Percentiles rank a stretch among this genome's conserved stretches.
phyloP scores from a whole-genome alignment of 2,888 invertebrate species.

The Miltochrista miniata region DNA sequence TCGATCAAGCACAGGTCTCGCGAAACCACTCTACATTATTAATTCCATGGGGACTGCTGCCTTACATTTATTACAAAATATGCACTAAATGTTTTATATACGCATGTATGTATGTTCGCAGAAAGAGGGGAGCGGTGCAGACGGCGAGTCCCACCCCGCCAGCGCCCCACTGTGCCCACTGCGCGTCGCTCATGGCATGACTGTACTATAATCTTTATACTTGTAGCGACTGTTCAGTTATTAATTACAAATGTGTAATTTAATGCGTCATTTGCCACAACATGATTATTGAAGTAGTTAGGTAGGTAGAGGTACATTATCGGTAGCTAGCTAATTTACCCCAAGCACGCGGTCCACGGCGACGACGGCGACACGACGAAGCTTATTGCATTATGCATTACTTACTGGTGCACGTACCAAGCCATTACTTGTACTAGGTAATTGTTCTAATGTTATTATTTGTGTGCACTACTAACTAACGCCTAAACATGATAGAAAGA shows the following conservation, averaged over 20 bases:
- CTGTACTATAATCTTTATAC: background rate
- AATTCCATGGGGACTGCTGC: no score
- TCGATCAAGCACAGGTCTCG: no score
- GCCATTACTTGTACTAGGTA: background rate
- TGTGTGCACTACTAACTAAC: background rate
- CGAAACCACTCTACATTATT: background rate
- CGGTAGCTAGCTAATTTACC: background rate
- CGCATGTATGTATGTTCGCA: background rate
- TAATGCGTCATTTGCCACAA: slow-evolving; percentile 10
- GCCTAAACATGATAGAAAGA: background rate
- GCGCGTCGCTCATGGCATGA: slow-evolving; percentile 3
- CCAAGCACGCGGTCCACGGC: background rate
- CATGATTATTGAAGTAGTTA: background rate
- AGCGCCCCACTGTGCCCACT: background rate
- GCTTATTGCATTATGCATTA: slow-evolving; percentile 9
- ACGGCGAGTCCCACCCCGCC: no score
- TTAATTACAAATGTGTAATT: background rate
- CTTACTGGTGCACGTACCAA: background rate
- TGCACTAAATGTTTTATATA: background rate
- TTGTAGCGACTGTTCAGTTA: background rate
- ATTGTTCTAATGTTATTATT: slow-evolving; percentile 4
- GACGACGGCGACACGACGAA: slow-evolving; percentile 4
- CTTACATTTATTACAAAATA: no score
- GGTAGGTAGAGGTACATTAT: background rate
- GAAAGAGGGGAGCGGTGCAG: slow-evolving; percentile 1